Conservation (phyloP, 2,888 invertebrate species). For the Peribatodes rhomboidaria region DNA sequence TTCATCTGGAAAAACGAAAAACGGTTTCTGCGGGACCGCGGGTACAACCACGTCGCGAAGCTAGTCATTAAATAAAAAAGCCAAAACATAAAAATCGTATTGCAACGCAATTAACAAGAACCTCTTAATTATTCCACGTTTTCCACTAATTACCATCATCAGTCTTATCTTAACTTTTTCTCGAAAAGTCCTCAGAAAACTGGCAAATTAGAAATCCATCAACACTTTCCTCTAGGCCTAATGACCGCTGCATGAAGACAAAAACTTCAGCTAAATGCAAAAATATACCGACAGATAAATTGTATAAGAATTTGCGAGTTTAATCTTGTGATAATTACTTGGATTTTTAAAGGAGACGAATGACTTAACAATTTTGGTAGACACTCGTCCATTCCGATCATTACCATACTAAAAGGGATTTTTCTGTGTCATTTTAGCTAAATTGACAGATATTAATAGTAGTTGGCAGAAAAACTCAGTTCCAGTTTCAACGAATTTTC, state of each 20-base stretch:
- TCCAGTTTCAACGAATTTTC: too few relatives aligned
- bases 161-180: conserved; percentile 27
- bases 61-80: neutral
- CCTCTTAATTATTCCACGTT: conserved; percentile 20
- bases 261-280: conserved; percentile 34
- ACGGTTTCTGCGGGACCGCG: too few relatives aligned
- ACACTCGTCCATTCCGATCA: too few relatives aligned
- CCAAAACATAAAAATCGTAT: neutral
- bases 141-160: conserved; percentile 22
- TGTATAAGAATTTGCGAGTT: conserved; percentile 58
- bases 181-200: conserved; percentile 28
- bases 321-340: conserved; percentile 62
- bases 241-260: conserved; percentile 28
- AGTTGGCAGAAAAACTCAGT: too few relatives aligned
- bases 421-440: too few relatives aligned
- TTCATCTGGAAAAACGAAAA: too few relatives aligned
- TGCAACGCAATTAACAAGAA: neutral
- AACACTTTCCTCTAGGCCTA: conserved; percentile 36
- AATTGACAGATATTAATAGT: too few relatives aligned
- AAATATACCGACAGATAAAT: conserved; percentile 51
- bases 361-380: neutral
- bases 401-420: too few relatives aligned
- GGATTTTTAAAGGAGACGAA: conserved; percentile 52
- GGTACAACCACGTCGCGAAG: too few relatives aligned
- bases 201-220: conserved; percentile 39